These are phyloP conservation scores for Bombus impatiens DNA, from an alignment of 1,140 invertebrate genomes.

Conservation along the genomic window DNA sequence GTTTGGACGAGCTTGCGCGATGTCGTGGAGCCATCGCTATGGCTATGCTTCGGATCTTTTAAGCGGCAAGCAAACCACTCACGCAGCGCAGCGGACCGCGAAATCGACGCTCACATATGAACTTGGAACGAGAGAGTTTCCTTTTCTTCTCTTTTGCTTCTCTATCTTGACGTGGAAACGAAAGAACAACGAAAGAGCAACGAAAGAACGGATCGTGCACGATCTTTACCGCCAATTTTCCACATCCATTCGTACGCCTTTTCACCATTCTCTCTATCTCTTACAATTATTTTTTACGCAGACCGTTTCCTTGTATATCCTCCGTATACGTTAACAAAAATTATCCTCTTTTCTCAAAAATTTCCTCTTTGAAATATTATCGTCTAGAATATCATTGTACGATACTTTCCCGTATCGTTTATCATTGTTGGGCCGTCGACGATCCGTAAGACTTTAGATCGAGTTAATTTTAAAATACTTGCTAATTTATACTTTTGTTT, in stretches of 20 bases:
- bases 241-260: conserved; percentile 52
- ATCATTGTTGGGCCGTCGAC: background rate
- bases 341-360: too few species aligned
- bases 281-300: conserved; percentile 17
- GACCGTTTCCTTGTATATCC: background rate
- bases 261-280: conserved; percentile 27
- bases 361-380: background rate
- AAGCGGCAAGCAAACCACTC: conserved; percentile 77
- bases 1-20: conserved; percentile 70
- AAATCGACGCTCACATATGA: conserved; percentile 83
- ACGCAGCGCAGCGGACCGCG: conserved; percentile 81
- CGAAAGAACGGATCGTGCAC: conserved; percentile 46
- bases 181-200: conserved; percentile 45
- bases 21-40: conserved; percentile 72
- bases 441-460: background rate
- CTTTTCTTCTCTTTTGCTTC: conserved; percentile 43
- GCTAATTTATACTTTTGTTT: background rate
- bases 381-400: background rate
- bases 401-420: background rate
- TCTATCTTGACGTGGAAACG: conserved; percentile 55
- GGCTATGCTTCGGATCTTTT: conserved; percentile 74
- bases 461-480: too few species aligned
- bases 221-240: conserved; percentile 48
- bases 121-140: conserved; percentile 70
- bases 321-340: background rate